phyloP scores from a whole-genome alignment of 2,113 vertebrate genomes.

The Hiodon tergisus region DNA sequence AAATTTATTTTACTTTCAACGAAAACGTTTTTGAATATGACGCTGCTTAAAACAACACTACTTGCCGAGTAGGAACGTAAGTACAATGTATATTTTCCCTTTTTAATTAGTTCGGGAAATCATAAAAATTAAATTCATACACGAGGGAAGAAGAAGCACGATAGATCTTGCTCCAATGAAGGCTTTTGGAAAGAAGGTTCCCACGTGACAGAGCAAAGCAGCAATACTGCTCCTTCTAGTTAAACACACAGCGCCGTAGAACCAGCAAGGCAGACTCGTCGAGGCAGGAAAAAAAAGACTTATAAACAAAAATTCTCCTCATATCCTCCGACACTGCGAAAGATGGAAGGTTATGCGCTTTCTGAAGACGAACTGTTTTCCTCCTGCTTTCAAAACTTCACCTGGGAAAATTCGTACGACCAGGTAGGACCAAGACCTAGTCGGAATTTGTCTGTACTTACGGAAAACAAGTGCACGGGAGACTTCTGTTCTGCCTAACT shows the following conservation, averaged over 20 bases:
- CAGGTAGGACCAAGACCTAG: conserved; percentile 70
- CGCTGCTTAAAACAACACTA: too few relatives aligned
- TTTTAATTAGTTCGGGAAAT: too few relatives aligned
- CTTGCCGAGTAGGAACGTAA: too few relatives aligned
- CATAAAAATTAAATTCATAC: too few relatives aligned
- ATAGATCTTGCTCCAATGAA: conserved; percentile 25
- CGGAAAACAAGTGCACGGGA: conserved; percentile 2
- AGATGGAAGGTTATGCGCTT: conserved; percentile 83
- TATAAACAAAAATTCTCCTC: conserved; percentile 7
- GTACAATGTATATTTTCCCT: too few relatives aligned
- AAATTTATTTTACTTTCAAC: too few relatives aligned
- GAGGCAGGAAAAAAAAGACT: conserved; percentile 22
- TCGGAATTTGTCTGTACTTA: neutral
- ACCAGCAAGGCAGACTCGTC: conserved; percentile 40
- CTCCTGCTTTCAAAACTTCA: conserved; percentile 82
- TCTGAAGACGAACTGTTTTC: conserved; percentile 83
- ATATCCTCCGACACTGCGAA: conserved; percentile 41
- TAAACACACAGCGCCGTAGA: conserved; percentile 45
- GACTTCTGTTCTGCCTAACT: neutral
- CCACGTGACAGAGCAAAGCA: conserved; percentile 55
- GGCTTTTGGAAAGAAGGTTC: conserved; percentile 32
- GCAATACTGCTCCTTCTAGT: conserved; percentile 40
- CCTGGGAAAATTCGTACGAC: conserved; percentile 84
- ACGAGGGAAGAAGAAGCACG: too few relatives aligned
- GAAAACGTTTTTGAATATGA: too few relatives aligned